These are phyloP conservation scores for Morone chrysops DNA, from an alignment of 2,113 vertebrate species.

Conservation along the genomic window DNA sequence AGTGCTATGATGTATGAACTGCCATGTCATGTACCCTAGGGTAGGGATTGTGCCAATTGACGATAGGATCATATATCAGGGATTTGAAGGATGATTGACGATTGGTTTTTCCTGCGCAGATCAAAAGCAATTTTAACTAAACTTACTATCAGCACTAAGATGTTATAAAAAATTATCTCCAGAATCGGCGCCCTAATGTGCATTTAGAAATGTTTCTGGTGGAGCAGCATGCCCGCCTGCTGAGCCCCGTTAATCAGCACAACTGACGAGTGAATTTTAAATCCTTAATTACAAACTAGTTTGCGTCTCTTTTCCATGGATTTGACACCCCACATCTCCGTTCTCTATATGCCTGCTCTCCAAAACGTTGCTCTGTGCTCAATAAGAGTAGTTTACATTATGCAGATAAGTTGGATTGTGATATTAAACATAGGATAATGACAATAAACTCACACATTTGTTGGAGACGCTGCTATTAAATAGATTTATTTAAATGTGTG, in stretches of 20 bases:
- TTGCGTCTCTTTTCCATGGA: background rate
- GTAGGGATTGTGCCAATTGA: background rate
- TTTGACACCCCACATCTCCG: no score
- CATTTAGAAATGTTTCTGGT: background rate
- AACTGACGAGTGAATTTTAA: background rate
- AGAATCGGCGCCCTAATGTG: background rate
- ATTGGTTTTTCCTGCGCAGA: background rate
- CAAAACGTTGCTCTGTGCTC: no score
- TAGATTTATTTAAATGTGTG: no score
- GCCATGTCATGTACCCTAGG: background rate
- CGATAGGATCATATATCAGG: background rate
- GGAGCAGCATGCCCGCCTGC: background rate
- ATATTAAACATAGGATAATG: no score
- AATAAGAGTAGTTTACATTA: background rate
- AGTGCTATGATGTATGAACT: constrained; percentile 9
- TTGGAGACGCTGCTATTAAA: no score
- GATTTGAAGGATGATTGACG: background rate
- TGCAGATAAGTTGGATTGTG: no score
- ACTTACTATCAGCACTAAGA: background rate
- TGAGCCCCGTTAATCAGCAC: background rate
- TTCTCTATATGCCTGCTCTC: no score
- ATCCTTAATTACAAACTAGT: background rate
- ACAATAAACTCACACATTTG: no score
- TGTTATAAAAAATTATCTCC: background rate
- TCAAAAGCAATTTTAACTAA: background rate